These are phyloP conservation scores for Lepidonotus clava DNA, from an alignment of 2,888 invertebrate species.

Conservation along the genomic window DNA sequence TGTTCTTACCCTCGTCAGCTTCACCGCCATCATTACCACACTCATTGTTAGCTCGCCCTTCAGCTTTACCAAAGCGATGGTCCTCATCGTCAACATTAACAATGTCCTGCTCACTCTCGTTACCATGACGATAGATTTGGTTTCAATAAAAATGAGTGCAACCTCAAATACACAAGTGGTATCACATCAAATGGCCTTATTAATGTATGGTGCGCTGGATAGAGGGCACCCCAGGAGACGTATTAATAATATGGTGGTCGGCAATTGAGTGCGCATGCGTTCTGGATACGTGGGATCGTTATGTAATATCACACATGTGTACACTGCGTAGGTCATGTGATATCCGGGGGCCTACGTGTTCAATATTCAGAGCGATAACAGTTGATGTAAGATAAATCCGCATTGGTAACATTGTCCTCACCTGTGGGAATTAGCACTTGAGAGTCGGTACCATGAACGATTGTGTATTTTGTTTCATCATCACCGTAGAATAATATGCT, in stretches of 20 bases:
- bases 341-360: conserved; percentile 1
- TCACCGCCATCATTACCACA: background rate
- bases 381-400: background rate
- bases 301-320: conserved; percentile 46
- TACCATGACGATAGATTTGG: conserved; percentile 36
- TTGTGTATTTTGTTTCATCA: conserved; percentile 30
- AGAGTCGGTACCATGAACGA: background rate
- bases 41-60: background rate
- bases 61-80: background rate
- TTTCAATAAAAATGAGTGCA: conserved; percentile 51
- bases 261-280: conserved; percentile 37
- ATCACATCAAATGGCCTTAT: conserved; percentile 49
- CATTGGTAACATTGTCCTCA: background rate
- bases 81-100: background rate
- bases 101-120: background rate
- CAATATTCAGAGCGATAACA: background rate
- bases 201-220: conserved; percentile 4
- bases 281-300: conserved; percentile 21
- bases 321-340: conserved; percentile 37
- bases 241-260: conserved; percentile 42
- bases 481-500: conserved; percentile 23
- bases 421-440: background rate
- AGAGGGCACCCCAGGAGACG: conserved; percentile 29
- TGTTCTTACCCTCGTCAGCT: conserved; percentile 2
- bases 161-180: conserved; percentile 25